A percentile compares a stretch with the other conserved stretches of the same genome.
Conservation (phyloP, 1,140 invertebrate species). For the Dermatophagoides farinae region DNA sequence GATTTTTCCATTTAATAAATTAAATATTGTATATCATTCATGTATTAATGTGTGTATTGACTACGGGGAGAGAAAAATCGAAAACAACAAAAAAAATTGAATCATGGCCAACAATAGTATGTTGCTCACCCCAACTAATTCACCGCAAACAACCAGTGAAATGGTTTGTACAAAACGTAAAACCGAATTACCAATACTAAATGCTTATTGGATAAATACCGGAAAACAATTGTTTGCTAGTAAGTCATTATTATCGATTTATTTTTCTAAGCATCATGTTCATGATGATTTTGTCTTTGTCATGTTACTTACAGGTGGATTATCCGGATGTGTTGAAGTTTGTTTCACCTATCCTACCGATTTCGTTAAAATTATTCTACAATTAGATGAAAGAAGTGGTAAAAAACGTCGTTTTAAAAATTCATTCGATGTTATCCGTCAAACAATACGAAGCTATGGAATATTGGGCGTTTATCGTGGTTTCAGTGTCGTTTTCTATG, state of each 20-base stretch:
- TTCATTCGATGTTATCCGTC: conserved; percentile 76
- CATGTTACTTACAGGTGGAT: background rate
- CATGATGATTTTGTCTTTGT: background rate
- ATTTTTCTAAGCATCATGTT: no score
- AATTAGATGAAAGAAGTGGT: conserved; percentile 56
- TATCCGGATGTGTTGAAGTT: conserved; percentile 1
- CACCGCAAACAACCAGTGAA: background rate
- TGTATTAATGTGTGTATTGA: no score
- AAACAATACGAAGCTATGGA: conserved; percentile 71
- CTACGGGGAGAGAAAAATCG: no score
- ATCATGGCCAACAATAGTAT: background rate
- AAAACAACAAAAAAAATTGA: no score
- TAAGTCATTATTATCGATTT: background rate
- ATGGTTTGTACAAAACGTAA: background rate
- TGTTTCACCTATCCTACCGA: conserved; percentile 45
- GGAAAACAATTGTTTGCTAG: background rate
- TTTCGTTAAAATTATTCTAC: conserved; percentile 33
- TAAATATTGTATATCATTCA: no score
- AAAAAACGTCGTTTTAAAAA: conserved; percentile 50
- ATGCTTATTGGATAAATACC: background rate
- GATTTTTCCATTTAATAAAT: no score
- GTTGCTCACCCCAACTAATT: background rate
- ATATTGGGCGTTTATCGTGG: conserved; percentile 84
- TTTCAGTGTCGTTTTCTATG: conserved; percentile 84
- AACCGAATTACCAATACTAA: background rate